Percentiles rank a stretch among this genome's conserved stretches.
These are phyloP conservation scores for Dendronephthya gigantea DNA, from an alignment of 64 coral and sea anemone genomes.

Conservation along the genomic window DNA sequence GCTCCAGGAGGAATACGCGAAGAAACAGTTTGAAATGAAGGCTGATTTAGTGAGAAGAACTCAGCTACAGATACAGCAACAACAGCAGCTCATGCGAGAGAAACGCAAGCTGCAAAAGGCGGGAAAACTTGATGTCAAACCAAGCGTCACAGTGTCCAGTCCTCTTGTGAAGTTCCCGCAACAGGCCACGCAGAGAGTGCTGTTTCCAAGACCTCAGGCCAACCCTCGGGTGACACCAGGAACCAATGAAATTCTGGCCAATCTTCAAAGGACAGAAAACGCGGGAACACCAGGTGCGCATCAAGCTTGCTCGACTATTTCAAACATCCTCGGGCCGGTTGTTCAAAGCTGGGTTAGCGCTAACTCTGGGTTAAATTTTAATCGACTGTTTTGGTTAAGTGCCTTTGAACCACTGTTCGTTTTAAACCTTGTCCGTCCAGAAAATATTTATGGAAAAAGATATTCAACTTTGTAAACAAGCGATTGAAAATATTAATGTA, in stretches of 20 bases:
- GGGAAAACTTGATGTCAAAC: conserved; percentile 58
- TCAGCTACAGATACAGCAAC: conserved; percentile 82
- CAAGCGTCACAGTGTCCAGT: background rate
- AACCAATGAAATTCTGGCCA: background rate
- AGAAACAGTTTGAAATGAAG: conserved; percentile 61
- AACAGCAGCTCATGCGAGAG: conserved; percentile 8
- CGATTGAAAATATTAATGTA: too few relatives aligned
- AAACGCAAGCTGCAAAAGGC: conserved; percentile 37
- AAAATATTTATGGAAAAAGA: too few relatives aligned
- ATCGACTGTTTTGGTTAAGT: too few relatives aligned
- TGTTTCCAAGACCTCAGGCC: background rate
- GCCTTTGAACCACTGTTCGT: too few relatives aligned
- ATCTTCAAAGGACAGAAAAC: background rate
- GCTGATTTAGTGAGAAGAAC: conserved; percentile 68
- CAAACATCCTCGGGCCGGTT: too few relatives aligned
- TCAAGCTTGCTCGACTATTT: too few relatives aligned
- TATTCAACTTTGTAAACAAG: too few relatives aligned
- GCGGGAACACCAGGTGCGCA: background rate
- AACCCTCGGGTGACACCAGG: background rate
- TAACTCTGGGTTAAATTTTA: too few relatives aligned
- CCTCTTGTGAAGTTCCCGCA: conserved; percentile 9
- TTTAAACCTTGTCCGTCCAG: too few relatives aligned
- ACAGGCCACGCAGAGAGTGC: conserved; percentile 14
- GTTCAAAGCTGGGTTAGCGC: too few relatives aligned
- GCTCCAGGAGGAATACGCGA: conserved; percentile 67